Evolutionary conservation across 2,797 vertebrate genomes (phyloP).

Genomic region (Tokudaia muenninki): DNA sequence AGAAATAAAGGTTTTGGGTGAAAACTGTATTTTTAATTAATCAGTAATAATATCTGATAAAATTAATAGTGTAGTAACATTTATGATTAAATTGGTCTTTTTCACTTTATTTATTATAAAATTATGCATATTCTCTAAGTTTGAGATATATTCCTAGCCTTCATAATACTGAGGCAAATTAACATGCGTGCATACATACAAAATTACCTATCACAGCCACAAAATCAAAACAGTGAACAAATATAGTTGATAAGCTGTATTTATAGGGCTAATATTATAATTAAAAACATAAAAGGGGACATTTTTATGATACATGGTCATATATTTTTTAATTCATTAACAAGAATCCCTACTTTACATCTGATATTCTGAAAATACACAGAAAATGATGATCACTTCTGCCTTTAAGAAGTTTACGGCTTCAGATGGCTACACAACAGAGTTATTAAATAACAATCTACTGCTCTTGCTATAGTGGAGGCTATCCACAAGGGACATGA

Average conservation of each 20-base stretch:
- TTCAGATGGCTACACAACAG: background rate
- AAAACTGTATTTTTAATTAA: slow-evolving; percentile 28
- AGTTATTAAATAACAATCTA: slow-evolving; percentile 3
- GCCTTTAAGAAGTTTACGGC: background rate
- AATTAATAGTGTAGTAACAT: background rate
- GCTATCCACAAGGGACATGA: background rate
- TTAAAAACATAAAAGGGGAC: background rate
- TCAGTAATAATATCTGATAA: slow-evolving; percentile 31
- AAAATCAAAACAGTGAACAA: slow-evolving; percentile 7
- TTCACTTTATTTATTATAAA: slow-evolving; percentile 10
- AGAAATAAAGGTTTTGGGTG: background rate
- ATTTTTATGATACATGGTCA: background rate
- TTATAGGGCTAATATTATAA: background rate
- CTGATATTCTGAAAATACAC: background rate
- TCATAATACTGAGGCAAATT: slow-evolving; percentile 25
- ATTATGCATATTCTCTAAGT: background rate
- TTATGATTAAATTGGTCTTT: slow-evolving; percentile 22
- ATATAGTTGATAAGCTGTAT: background rate
- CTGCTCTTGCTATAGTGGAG: background rate
- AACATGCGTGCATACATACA: background rate
- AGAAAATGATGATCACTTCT: slow-evolving; percentile 24
- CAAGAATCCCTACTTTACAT: background rate
- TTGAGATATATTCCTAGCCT: background rate
- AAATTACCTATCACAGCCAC: background rate
- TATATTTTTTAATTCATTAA: background rate